Conservation (phyloP, 2,797 vertebrate species). For the Enteromius unitaeniatus region DNA sequence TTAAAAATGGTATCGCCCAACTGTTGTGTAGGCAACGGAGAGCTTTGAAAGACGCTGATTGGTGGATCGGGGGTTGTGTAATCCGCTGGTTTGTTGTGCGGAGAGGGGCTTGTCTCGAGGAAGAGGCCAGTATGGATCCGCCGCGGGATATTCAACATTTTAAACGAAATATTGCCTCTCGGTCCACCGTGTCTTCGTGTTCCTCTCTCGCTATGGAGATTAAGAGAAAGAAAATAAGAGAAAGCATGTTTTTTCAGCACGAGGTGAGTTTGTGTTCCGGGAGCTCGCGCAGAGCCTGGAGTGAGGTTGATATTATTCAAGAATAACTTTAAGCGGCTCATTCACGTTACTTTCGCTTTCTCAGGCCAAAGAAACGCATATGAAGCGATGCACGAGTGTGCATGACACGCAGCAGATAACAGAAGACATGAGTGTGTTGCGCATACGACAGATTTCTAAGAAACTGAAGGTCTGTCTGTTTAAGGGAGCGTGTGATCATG, state of each 20-base stretch:
- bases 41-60: slow-evolving; percentile 46
- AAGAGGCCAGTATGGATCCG: slow-evolving; percentile 68
- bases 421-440: slow-evolving; percentile 68
- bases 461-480: slow-evolving; percentile 64
- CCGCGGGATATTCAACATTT: slow-evolving; percentile 80
- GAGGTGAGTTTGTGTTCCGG: slow-evolving; percentile 67
- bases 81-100: slow-evolving; percentile 31
- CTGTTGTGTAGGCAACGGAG: slow-evolving; percentile 54
- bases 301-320: slow-evolving; percentile 15
- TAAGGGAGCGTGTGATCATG: slow-evolving; percentile 46
- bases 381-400: slow-evolving; percentile 59
- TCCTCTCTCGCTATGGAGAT: slow-evolving; percentile 82
- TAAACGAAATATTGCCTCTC: slow-evolving; percentile 61
- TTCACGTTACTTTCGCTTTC: slow-evolving; percentile 50
- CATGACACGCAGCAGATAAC: slow-evolving; percentile 65
- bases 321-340: background rate
- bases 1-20: slow-evolving; percentile 60
- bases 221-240: slow-evolving; percentile 79
- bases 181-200: slow-evolving; percentile 66
- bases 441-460: slow-evolving; percentile 68
- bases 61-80: slow-evolving; percentile 19
- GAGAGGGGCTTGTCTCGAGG: slow-evolving; percentile 37
- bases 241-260: slow-evolving; percentile 74
- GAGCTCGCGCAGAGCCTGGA: background rate
- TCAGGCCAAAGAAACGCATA: slow-evolving; percentile 63